phyloP scores from a whole-genome alignment of 1,140 invertebrate species.

The Tetraneura akinire region DNA sequence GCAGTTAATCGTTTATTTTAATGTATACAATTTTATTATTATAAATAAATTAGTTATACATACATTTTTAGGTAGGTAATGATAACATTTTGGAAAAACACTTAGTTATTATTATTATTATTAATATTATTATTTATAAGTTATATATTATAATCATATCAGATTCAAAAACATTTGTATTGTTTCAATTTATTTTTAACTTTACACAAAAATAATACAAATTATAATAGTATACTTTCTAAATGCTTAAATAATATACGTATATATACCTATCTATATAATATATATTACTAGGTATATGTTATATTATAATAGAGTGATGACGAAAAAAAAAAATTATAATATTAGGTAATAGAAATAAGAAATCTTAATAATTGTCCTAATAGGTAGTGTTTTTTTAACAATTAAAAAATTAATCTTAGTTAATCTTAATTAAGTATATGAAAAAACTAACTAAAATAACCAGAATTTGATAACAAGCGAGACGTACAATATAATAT shows the following conservation, averaged over 20 bases:
- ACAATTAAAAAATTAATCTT: slow-evolving; percentile 44
- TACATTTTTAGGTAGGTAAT: slow-evolving; percentile 51
- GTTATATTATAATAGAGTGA: slow-evolving; percentile 44
- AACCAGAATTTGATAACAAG: slow-evolving; percentile 34
- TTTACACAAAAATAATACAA: slow-evolving; percentile 49
- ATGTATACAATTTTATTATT: slow-evolving; percentile 52
- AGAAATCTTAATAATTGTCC: slow-evolving; percentile 43
- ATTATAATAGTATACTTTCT: slow-evolving; percentile 51
- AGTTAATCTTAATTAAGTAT: slow-evolving; percentile 28
- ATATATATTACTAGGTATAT: slow-evolving; percentile 44
- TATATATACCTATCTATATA: slow-evolving; percentile 40
- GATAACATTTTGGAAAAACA: slow-evolving; percentile 52
- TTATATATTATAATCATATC: slow-evolving; percentile 42
- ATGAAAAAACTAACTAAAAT: slow-evolving; percentile 40
- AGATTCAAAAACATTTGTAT: slow-evolving; percentile 39
- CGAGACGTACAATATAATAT: slow-evolving; percentile 16
- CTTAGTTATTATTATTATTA: slow-evolving; percentile 46
- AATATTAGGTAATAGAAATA: slow-evolving; percentile 33
- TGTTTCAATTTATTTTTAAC: slow-evolving; percentile 40
- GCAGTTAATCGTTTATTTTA: slow-evolving; percentile 28
- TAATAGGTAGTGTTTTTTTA: slow-evolving; percentile 49
- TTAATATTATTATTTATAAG: too few species aligned
- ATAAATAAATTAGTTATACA: slow-evolving; percentile 50
- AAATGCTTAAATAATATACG: slow-evolving; percentile 48
- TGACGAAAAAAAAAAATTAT: slow-evolving; percentile 39